Percentiles rank a stretch among this genome's conserved stretches.
Evolutionary conservation across 2,888 invertebrate species (phyloP).

Genomic region (Rotaria socialis): DNA sequence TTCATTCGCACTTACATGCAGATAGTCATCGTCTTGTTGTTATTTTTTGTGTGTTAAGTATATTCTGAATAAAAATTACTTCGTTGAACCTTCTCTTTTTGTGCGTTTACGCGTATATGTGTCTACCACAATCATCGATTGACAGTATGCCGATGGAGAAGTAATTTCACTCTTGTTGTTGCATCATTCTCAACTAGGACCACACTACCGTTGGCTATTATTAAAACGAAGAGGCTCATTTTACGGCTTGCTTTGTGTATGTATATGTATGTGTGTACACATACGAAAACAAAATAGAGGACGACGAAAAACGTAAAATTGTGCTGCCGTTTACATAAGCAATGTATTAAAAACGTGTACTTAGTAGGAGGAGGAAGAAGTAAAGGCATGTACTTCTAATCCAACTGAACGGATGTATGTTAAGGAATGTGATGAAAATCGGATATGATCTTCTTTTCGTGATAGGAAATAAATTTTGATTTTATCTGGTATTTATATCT

Average conservation of each 20-base stretch:
- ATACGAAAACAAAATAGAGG: neutral
- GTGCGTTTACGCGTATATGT: too few species aligned
- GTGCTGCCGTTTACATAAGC: neutral
- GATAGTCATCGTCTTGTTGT: neutral
- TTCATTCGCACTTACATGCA: neutral
- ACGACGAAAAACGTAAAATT: neutral
- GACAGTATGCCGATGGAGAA: neutral
- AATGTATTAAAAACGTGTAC: neutral
- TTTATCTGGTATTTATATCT: neutral
- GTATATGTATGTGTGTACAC: neutral
- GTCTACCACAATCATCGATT: neutral
- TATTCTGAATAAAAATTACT: neutral
- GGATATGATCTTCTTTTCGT: conserved; percentile 22
- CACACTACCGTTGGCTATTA: neutral
- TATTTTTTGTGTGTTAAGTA: neutral
- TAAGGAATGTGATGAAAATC: neutral
- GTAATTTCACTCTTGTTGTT: neutral
- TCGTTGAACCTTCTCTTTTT: neutral
- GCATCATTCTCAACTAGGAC: neutral
- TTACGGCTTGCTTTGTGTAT: neutral
- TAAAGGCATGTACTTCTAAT: neutral
- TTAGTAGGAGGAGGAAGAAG: neutral
- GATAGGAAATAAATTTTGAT: neutral
- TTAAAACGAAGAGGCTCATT: conserved; percentile 1
- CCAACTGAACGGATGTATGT: neutral